These are phyloP conservation scores for Petrocephalus zakoni DNA, from an alignment of 2,113 vertebrate species.

Conservation along the genomic window DNA sequence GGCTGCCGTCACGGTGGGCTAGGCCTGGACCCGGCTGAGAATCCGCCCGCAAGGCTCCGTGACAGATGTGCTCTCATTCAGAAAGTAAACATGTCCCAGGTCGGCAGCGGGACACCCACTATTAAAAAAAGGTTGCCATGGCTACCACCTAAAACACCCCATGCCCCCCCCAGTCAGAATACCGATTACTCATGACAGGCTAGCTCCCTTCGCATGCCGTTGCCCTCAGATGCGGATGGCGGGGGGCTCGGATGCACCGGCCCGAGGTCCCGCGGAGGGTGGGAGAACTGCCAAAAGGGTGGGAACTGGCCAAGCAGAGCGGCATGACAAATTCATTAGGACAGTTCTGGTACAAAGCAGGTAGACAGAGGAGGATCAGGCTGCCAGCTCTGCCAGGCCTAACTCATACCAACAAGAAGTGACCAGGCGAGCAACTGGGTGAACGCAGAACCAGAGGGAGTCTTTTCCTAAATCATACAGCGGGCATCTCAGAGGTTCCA, in stretches of 20 bases:
- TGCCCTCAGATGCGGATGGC: not conserved
- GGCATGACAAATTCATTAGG: not conserved
- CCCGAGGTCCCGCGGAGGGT: not conserved
- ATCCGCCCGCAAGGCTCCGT: not conserved
- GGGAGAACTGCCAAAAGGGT: not conserved
- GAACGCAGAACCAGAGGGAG: not conserved
- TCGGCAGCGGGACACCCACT: not conserved
- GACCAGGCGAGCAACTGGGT: not conserved
- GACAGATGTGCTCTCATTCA: conserved; percentile 11
- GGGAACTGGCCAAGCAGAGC: not conserved
- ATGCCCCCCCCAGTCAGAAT: not conserved
- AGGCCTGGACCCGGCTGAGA: not conserved
- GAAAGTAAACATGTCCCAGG: conserved; percentile 9
- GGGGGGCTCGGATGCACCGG: not conserved
- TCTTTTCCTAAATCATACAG: not conserved
- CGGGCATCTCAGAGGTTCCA: not conserved
- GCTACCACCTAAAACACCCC: not conserved
- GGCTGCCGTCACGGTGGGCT: conserved; percentile 23
- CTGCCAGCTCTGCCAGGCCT: not conserved
- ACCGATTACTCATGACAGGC: not conserved
- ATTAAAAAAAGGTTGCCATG: conserved; percentile 8
- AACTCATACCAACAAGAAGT: not conserved
- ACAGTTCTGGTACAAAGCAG: not conserved
- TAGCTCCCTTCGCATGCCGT: not conserved
- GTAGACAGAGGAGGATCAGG: not conserved